Evolutionary conservation across 2,888 invertebrate genomes (phyloP).

Genomic region (Pseudeuparius sepicola): DNA sequence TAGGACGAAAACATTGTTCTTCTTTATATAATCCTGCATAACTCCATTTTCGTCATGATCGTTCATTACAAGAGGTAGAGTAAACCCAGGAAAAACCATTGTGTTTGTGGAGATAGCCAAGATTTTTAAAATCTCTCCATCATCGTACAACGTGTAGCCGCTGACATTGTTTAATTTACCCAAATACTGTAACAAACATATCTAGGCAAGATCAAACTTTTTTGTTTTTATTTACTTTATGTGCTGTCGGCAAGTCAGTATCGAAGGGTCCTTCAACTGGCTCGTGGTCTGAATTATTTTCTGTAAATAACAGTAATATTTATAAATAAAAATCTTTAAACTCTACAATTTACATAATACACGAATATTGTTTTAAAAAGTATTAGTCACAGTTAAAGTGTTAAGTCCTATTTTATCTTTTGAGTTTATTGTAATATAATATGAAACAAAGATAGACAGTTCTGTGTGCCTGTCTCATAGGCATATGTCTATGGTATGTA

Average conservation of each 20-base stretch:
- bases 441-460: too few relatives aligned
- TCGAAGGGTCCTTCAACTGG: slow-evolving; percentile 36
- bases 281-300: too few relatives aligned
- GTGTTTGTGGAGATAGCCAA: slow-evolving; percentile 38
- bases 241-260: slow-evolving; percentile 36
- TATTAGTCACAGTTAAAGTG: too few relatives aligned
- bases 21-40: slow-evolving; percentile 47
- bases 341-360: too few relatives aligned
- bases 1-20: slow-evolving; percentile 55
- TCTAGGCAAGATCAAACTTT: background rate
- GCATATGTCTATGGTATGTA: too few relatives aligned
- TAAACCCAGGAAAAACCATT: slow-evolving; percentile 71
- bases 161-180: slow-evolving; percentile 35
- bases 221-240: slow-evolving; percentile 29
- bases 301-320: too few relatives aligned
- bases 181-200: slow-evolving; percentile 31
- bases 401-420: too few relatives aligned
- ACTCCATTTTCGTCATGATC: slow-evolving; percentile 46
- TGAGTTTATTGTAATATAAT: too few relatives aligned
- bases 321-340: too few relatives aligned
- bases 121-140: slow-evolving; percentile 32
- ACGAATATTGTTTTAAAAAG: too few relatives aligned
- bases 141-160: slow-evolving; percentile 38
- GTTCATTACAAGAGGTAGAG: slow-evolving; percentile 56
- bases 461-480: too few relatives aligned